These are phyloP conservation scores for Anhinga anhinga DNA, from an alignment of 2,113 vertebrate genomes.

Conservation along the genomic window DNA sequence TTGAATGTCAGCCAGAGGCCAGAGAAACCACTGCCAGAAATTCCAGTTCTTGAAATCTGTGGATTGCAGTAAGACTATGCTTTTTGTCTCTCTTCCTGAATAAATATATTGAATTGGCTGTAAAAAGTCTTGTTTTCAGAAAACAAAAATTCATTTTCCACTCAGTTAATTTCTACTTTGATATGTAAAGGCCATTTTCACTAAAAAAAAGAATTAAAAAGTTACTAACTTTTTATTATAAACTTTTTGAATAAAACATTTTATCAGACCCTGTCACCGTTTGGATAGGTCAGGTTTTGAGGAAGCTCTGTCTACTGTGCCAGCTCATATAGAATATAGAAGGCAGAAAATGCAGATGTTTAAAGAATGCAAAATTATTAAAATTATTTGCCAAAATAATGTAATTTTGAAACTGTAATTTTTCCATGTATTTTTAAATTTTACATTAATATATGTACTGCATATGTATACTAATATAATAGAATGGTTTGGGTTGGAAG, in stretches of 20 bases:
- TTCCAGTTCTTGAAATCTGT: background rate
- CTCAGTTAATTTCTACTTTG: background rate
- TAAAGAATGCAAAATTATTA: background rate
- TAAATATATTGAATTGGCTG: background rate
- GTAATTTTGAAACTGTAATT: background rate
- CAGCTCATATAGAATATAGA: background rate
- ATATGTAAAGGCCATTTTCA: background rate
- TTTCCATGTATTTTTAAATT: background rate
- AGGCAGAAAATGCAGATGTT: background rate
- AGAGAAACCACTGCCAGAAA: background rate
- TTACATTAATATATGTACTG: background rate
- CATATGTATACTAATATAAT: no score
- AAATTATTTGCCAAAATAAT: background rate
- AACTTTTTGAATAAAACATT: background rate
- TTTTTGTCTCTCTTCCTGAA: background rate
- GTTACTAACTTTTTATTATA: background rate
- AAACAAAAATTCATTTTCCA: background rate
- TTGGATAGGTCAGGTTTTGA: background rate
- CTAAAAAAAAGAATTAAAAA: background rate
- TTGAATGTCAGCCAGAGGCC: background rate
- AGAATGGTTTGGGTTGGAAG: background rate
- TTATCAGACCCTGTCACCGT: background rate
- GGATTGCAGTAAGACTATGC: background rate
- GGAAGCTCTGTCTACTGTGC: background rate
- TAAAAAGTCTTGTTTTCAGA: background rate